Base-by-base conservation (phyloP, 2,888 invertebrate genomes). In the Cabera pusaria region DNA sequence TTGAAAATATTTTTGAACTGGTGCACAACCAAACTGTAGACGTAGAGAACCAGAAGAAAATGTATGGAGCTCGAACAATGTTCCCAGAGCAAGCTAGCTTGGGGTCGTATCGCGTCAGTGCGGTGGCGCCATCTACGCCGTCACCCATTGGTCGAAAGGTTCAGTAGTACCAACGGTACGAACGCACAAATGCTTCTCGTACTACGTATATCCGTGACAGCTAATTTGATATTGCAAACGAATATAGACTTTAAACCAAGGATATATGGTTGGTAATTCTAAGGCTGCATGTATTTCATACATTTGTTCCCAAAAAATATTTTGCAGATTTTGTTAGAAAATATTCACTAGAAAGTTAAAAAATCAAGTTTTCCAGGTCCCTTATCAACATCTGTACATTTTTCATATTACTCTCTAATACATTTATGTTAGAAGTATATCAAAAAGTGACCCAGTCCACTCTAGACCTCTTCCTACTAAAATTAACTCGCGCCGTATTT, bases 1-100 rank as follows among this genome's bases (percentile, higher is more conserved):
- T 87, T 87, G 86, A 87, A 88, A 75, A 79, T 71, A 84, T 86
- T 85, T 87, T 87, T 84, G 80, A 86, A 86, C 86, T 85, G 77
- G 84, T 83, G 74, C 82, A 86, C 87, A 85, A 88, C 87, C 86
- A 87, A 88, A 88, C 88, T 85, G 85, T 81, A 87, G 81, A 85
- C 85, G 86, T 86, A 87, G 84, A 83, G 87, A 86, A 79, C 84
- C 84, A 84, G 86, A 90, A 88, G 88, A 84, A 86, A 89, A 87
- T 89, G 89, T 89, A 90, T 88, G 89, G 83, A 75, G 87, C 86
- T 84, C 85, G 79, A 85, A 85, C 78, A 88, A 76, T 77, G 83
- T 86, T 87, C 86, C 83, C 79, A 79, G 79, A 70, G 72, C 81
- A 75, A 85, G 86, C 81, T 75, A 72, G 88, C 87, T 86, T 86